These are phyloP conservation scores for Nicator chloris DNA, from an alignment of 2,113 vertebrate species.

Conservation along the genomic window DNA sequence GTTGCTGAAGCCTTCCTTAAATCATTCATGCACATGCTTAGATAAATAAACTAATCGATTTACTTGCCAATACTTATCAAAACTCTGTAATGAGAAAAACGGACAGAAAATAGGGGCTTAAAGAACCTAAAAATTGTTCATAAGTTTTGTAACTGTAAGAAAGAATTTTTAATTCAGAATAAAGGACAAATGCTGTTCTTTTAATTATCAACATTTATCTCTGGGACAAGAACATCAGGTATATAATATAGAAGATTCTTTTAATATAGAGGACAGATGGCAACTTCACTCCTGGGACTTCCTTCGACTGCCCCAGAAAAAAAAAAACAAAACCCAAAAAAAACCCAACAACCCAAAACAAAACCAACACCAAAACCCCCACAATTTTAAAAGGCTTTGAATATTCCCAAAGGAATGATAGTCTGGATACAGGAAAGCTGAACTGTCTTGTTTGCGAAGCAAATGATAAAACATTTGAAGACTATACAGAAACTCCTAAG, in stretches of 20 bases:
- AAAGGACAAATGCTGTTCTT: constrained; percentile 72
- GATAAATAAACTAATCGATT: neutral
- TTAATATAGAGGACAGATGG: constrained; percentile 82
- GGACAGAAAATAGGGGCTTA: neutral
- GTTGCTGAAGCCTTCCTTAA: neutral
- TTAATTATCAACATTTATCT: constrained; percentile 83
- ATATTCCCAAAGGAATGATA: constrained; percentile 55
- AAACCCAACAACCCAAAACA: neutral
- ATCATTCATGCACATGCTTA: neutral
- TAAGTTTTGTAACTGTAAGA: neutral
- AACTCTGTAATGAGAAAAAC: neutral
- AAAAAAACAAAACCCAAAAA: neutral
- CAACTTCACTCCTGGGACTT: constrained; percentile 71
- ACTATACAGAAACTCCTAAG: neutral
- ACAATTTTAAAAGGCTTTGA: constrained; percentile 74
- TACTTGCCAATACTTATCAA: neutral
- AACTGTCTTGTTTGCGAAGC: constrained; percentile 34
- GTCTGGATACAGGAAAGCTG: constrained; percentile 34
- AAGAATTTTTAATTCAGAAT: constrained; percentile 44
- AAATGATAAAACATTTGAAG: constrained; percentile 31
- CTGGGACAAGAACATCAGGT: constrained; percentile 77
- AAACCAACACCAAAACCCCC: constrained; percentile 2
- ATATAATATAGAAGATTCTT: constrained; percentile 71
- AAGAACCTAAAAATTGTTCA: neutral
- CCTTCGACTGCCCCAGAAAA: constrained; percentile 67